Evolutionary conservation across 2,113 vertebrate genomes (phyloP), one percentile per base, ranked within the genome.

Genomic region (Nematolebias whitei): DNA sequence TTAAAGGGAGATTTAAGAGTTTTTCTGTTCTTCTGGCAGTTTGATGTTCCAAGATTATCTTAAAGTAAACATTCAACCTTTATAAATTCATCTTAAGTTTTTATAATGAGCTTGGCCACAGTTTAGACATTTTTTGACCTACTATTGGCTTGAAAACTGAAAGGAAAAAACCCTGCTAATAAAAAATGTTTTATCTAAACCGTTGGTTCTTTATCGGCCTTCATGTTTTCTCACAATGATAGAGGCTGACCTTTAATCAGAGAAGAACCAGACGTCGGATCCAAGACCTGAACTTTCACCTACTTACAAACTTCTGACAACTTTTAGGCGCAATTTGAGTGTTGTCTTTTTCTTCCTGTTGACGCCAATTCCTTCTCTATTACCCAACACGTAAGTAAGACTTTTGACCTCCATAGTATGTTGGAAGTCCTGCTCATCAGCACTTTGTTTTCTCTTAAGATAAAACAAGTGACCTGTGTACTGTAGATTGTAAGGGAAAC

Each of bases 221-320:
- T 24, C 20, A 12, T 29, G n/a, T 48, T 40, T 19, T 22, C 22
- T 29, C 16, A 39, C n/a, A 12, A 6, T 1, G 20, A 44, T 51
- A 26, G 0, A 13, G 22, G 49, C 24, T 71, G 44, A 10, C 32
- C 32, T 45, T 47, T 22, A 68, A 45, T 44, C 35, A 62, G 32
- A 77, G 4, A 38, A 29, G 13, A 55, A 71, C 22, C 65, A n/a
- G 64, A 66, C 45, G 53, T 63, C 1, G 7, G 18, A 69, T 68
- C 60, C 20, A 53, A 70, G 35, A 35, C 43, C 44, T 82, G 78
- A 85, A 79, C 83, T 81, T 85, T 83, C 69, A 70, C 63, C 83
- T 67, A 35, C 29, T 79, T 73, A 63, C 61, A 51, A 39, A 67
- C 70, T 63, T 51, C 59, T 70, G 67, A 78, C 62, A 61, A 63